Conservation (phyloP, 2,797 vertebrate genomes). For the Crocidura indochinensis region DNA sequence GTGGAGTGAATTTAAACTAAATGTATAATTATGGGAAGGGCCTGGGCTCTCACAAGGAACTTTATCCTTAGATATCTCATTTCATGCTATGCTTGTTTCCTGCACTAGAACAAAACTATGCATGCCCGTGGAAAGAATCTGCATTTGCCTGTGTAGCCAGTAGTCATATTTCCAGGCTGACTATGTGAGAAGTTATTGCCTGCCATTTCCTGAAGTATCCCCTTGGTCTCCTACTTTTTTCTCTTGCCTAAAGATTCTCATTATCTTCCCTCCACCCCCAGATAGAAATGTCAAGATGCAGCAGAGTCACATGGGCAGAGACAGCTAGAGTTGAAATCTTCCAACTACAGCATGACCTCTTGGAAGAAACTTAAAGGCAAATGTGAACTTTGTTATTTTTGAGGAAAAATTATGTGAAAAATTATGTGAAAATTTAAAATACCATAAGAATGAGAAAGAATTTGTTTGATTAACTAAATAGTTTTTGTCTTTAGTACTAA, state of each 20-base stretch:
- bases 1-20: conserved; percentile 38
- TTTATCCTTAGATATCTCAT: background rate
- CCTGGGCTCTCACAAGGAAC: background rate
- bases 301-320: background rate
- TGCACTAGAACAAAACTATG: background rate
- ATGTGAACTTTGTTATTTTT: background rate
- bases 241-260: background rate
- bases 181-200: too few species aligned
- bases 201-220: background rate
- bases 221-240: fast-evolving
- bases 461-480: background rate
- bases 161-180: background rate
- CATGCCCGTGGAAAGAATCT: background rate
- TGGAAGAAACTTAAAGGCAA: background rate
- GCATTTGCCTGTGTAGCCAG: background rate
- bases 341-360: background rate
- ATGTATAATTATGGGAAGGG: background rate
- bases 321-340: background rate
- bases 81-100: background rate
- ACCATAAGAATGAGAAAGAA: background rate
- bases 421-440: conserved; percentile 4
- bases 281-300: background rate
- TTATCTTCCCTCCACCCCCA: background rate
- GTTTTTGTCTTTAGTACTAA: background rate
- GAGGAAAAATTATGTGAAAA: background rate